These are phyloP conservation scores for Leucophenga montana DNA, from an alignment of 2,888 invertebrate genomes.

Conservation along the genomic window DNA sequence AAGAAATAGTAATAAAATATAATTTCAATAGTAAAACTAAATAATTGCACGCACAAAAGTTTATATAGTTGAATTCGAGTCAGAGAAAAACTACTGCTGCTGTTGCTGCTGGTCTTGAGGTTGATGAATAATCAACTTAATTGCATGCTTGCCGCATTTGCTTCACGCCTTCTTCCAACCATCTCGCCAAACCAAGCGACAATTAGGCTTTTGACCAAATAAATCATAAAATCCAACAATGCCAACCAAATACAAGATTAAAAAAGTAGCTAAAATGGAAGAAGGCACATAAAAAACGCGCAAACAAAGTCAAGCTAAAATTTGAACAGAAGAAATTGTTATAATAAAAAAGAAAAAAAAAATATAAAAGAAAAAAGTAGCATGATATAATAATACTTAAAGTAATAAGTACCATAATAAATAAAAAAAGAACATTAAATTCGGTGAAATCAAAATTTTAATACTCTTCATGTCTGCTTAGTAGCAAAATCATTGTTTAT, in stretches of 20 bases:
- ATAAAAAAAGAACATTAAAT: background rate
- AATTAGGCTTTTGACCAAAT: constrained; percentile 26
- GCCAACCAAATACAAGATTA: constrained; percentile 3
- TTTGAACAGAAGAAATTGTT: background rate
- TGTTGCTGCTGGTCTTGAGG: too few species aligned
- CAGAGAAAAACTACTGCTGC: background rate
- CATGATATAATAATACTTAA: constrained; percentile 7
- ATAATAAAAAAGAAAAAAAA: background rate
- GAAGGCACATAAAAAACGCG: constrained; percentile 22
- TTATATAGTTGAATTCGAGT: background rate
- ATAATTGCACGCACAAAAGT: background rate
- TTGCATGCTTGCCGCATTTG: background rate
- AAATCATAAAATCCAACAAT: constrained; percentile 32
- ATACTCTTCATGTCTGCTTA: too few species aligned
- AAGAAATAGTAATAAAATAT: background rate
- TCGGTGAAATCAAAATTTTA: too few species aligned
- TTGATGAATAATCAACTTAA: constrained; percentile 2
- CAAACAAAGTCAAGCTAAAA: constrained; percentile 27
- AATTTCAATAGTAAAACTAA: background rate
- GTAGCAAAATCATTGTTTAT: too few species aligned
- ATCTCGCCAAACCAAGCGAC: background rate
- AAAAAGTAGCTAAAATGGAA: constrained; percentile 26
- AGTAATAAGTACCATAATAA: background rate
- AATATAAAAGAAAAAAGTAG: constrained; percentile 35
- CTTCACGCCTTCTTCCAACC: background rate